These are phyloP conservation scores for Sepiola atlantica DNA, from an alignment of 2,888 invertebrate species.

Conservation along the genomic window DNA sequence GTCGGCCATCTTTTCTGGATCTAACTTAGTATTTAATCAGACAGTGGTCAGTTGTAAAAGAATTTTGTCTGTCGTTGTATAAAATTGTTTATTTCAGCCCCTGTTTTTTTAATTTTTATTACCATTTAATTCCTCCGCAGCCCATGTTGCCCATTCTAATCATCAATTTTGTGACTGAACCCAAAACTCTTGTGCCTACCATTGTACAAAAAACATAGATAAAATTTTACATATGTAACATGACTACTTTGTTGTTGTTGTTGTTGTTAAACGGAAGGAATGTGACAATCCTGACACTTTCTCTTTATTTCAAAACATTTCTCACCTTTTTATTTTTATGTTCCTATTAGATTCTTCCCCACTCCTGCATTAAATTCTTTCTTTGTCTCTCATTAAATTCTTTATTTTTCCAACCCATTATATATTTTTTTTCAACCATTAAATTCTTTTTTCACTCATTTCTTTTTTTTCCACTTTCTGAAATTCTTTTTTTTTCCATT, in stretches of 20 bases:
- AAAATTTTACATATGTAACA: not conserved
- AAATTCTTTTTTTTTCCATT: too few species aligned
- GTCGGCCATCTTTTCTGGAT: not conserved
- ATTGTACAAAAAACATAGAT: conserved; percentile 24
- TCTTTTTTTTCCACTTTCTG: too few species aligned
- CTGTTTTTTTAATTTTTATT: not conserved
- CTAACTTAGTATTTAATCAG: not conserved
- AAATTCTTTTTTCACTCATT: too few species aligned
- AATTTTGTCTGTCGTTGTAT: not conserved
- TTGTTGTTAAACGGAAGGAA: not conserved
- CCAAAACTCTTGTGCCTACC: conserved; percentile 16
- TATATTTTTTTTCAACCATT: too few species aligned
- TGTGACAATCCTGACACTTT: not conserved
- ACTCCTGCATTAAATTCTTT: too few species aligned
- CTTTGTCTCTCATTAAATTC: too few species aligned
- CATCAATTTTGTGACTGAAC: not conserved
- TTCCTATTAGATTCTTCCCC: too few species aligned
- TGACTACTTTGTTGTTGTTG: not conserved
- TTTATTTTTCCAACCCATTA: too few species aligned
- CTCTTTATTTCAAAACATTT: not conserved
- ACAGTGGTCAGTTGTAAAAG: not conserved
- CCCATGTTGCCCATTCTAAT: not conserved
- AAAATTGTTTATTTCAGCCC: not conserved
- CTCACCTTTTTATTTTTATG: too few species aligned
- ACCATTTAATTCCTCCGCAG: not conserved